Evolutionary conservation across 2,888 invertebrate species (phyloP).

Genomic region (Sabatieria punctata): DNA sequence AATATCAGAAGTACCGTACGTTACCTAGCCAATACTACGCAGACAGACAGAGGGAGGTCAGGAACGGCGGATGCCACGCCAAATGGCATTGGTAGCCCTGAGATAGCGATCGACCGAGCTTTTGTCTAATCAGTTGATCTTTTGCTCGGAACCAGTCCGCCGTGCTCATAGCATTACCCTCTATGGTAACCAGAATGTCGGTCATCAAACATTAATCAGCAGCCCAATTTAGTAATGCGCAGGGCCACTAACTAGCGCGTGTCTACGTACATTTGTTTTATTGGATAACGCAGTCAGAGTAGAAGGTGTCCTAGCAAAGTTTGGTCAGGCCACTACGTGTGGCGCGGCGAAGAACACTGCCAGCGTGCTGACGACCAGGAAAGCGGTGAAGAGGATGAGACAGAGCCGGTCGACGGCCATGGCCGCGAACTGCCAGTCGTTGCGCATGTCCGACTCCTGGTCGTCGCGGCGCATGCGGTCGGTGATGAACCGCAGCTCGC

Average conservation of each 20-base stretch:
- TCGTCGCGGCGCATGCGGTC: background rate
- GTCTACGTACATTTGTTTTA: no score
- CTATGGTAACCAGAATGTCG: no score
- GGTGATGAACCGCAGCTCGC: constrained; percentile 3
- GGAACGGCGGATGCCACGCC: no score
- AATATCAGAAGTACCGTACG: no score
- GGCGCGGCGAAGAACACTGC: constrained; percentile 5
- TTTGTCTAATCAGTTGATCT: no score
- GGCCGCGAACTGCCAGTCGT: constrained; percentile 9
- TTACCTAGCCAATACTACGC: no score
- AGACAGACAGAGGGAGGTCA: no score
- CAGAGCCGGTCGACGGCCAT: constrained; percentile 10
- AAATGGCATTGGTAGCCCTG: no score
- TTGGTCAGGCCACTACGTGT: background rate
- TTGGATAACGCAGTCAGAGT: no score
- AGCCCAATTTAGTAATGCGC: background rate
- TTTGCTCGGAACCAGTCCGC: no score
- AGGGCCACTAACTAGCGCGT: background rate
- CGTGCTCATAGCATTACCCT: no score
- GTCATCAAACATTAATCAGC: background rate
- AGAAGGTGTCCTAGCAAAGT: background rate
- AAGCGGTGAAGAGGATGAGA: constrained; percentile 6
- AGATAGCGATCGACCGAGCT: no score
- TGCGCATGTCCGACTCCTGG: background rate
- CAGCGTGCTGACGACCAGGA: constrained; percentile 5